Conservation (phyloP, 2,888 invertebrate species). For the Choristoneura rosaceana region DNA sequence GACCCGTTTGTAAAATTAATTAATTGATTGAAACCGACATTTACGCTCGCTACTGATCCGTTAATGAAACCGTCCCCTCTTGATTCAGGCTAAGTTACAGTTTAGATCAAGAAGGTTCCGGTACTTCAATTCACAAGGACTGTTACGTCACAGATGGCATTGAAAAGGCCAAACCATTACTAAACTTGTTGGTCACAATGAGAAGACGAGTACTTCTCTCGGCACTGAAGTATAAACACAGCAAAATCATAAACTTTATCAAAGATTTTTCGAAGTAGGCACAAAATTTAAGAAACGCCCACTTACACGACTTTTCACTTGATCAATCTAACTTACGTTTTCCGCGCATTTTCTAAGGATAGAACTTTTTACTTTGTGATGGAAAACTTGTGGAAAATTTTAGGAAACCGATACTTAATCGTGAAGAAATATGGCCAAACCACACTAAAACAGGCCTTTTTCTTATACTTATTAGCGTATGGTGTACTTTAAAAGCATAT, state of each 20-base stretch:
- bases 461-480: slow-evolving; percentile 1
- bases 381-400: too few species aligned
- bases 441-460: neutral
- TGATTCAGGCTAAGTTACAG: slow-evolving; percentile 15
- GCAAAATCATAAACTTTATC: neutral
- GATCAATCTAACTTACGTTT: slow-evolving; percentile 44
- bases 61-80: slow-evolving; percentile 20
- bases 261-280: neutral
- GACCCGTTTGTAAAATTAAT: slow-evolving; percentile 34
- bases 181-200: neutral
- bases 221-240: neutral
- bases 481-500: neutral
- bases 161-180: neutral
- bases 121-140: neutral
- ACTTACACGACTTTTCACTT: slow-evolving; percentile 28
- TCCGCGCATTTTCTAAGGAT: slow-evolving; percentile 45
- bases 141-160: neutral
- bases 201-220: neutral
- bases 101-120: slow-evolving; percentile 30
- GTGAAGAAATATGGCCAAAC: neutral
- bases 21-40: slow-evolving; percentile 29
- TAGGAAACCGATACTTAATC: neutral
- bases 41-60: slow-evolving; percentile 17
- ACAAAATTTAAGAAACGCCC: slow-evolving; percentile 18
- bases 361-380: slow-evolving; percentile 50